Base-by-base conservation (phyloP, 2,797 vertebrate species). In the Uromys caudimaculatus region DNA sequence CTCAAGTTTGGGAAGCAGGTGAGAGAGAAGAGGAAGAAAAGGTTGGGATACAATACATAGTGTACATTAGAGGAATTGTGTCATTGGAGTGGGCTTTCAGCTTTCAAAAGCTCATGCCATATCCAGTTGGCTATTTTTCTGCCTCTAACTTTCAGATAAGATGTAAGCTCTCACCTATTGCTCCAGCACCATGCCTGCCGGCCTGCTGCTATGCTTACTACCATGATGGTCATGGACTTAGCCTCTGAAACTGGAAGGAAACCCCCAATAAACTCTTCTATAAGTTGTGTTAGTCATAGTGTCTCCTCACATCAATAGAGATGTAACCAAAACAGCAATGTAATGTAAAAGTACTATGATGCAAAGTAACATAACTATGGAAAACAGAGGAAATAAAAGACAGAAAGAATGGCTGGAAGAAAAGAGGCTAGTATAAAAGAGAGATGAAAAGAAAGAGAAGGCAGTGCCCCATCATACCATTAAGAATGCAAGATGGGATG, bases 371-470 rank as follows among this genome's bases (percentile, higher is more conserved):
- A 50, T 79, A 60, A 89, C 47, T 71, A 81, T 21, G 13, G 32
- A 35, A 85, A 64, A 81, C 52, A 29, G 23, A 89, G 69, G 38
- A 35, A 87, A 81, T 23, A 71, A 90, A 90, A 77, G 6, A 17
- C 10, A 67, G 17, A 92, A 87, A 67, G 17, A 92, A 87, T 83
- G 21, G 4, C 1, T 93, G 35, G 60, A 83, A 84, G 27, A 8
- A 24, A 29, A 6, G 38, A 17, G n/a, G 0, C 3, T 75, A 8
- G 35, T 60, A 1, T 2, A 82, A 95, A 95, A 82, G 4, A 89
- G 24, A 73, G 50, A 11, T 85, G 75, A 81, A 32, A 89, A 91
- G 71, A 60, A 91, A n/a, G 23, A 81, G 50, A 91, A 71, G 16
- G 19, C 47, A 77, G 75, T 76, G 76, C 35, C 19, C 44, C 32